Evolutionary conservation across 2,888 invertebrate species (phyloP).

Genomic region (Rotaria socialis): DNA sequence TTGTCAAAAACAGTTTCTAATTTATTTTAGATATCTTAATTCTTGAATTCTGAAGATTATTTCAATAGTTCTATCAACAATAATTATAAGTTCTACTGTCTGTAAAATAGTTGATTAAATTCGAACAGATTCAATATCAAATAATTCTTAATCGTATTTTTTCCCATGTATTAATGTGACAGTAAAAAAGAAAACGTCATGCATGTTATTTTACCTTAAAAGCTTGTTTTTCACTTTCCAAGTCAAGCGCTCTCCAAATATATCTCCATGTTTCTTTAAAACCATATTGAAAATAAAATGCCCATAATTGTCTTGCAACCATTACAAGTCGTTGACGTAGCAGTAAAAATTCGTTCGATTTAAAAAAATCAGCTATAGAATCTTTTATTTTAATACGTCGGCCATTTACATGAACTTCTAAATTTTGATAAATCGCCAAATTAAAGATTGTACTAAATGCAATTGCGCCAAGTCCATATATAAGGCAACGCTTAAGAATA

Average conservation of each 20-base stretch:
- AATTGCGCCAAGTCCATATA: slow-evolving; percentile 11
- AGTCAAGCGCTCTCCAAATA: slow-evolving; percentile 34
- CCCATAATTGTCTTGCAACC: slow-evolving; percentile 60
- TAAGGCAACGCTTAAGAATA: background rate
- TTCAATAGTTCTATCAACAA: no score
- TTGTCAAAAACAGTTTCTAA: background rate
- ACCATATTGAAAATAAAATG: slow-evolving; percentile 43
- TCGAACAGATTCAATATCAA: no score
- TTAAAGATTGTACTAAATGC: slow-evolving; percentile 29
- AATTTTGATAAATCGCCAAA: slow-evolving; percentile 79
- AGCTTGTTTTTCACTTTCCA: slow-evolving; percentile 39
- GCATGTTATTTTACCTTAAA: slow-evolving; percentile 29
- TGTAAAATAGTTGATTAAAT: no score
- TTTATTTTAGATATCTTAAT: background rate
- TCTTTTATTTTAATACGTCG: slow-evolving; percentile 81
- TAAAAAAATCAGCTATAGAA: slow-evolving; percentile 80
- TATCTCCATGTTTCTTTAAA: slow-evolving; percentile 33
- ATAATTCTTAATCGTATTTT: no score
- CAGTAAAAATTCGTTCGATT: slow-evolving; percentile 56
- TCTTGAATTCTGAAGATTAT: no score
- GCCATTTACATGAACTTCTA: slow-evolving; percentile 73
- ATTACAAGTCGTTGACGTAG: slow-evolving; percentile 59
- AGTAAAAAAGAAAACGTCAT: no score
- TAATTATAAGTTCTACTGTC: no score
- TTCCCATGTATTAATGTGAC: no score